Evolutionary conservation across 92 coral and sea anemone genomes (phyloP).

Genomic region (Parazoanthus atlanticus): DNA sequence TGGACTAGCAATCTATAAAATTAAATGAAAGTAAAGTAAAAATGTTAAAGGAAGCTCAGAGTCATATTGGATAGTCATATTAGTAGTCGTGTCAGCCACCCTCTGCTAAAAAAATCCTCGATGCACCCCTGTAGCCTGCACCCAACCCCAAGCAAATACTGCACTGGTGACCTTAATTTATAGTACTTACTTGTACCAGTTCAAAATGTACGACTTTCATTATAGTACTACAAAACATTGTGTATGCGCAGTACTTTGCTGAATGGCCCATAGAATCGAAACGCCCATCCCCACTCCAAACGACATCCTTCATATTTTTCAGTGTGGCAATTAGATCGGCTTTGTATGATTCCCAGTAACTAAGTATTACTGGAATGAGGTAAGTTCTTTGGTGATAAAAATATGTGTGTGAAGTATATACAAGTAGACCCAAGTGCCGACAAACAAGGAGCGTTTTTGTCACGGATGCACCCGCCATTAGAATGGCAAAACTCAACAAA

Average conservation of each 20-base stretch:
- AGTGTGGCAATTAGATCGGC: background rate
- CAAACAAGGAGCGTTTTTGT: conserved; percentile 54
- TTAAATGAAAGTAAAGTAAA: too few relatives aligned
- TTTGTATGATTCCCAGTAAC: conserved; percentile 10
- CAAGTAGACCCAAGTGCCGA: conserved; percentile 56
- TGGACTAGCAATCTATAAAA: too few relatives aligned
- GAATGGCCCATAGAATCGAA: conserved; percentile 18
- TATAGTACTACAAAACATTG: background rate
- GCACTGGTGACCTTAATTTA: too few relatives aligned
- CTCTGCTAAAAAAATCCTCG: too few relatives aligned
- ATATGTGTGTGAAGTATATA: conserved; percentile 39
- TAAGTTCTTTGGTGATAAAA: conserved; percentile 9
- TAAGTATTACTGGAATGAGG: background rate
- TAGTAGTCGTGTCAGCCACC: too few relatives aligned
- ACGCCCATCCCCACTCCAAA: conserved; percentile 23
- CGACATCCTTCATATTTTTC: background rate
- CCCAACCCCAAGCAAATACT: too few relatives aligned
- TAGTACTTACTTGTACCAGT: too few relatives aligned
- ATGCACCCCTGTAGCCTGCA: too few relatives aligned
- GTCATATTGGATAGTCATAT: too few relatives aligned
- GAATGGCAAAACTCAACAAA: conserved; percentile 55
- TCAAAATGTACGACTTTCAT: too few relatives aligned
- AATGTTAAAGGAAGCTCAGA: too few relatives aligned
- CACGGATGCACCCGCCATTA: conserved; percentile 68
- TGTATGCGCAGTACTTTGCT: conserved; percentile 18